Conservation (phyloP, 2,113 vertebrate genomes). For the Octodon degus region DNA sequence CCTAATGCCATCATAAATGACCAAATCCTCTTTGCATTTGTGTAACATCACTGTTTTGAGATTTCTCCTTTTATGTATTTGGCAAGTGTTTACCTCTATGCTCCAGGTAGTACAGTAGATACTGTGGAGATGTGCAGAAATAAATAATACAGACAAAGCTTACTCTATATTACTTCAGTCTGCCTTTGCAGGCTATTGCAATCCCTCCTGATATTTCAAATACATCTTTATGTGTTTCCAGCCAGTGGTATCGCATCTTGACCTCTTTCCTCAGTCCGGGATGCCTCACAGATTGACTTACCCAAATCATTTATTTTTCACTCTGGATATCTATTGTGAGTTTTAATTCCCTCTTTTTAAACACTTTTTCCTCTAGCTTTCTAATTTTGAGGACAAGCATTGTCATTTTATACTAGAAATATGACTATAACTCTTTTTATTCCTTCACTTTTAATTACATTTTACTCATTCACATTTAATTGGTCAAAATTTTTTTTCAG, state of each 20-base stretch:
- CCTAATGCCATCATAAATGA: background rate
- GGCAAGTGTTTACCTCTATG: background rate
- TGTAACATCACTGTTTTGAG: background rate
- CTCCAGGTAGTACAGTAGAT: background rate
- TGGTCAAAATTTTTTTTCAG: background rate
- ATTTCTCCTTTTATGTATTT: constrained; percentile 3
- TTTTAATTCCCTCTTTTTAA: background rate
- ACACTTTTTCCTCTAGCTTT: background rate
- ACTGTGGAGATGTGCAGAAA: background rate
- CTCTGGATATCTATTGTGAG: background rate
- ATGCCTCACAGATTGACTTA: background rate
- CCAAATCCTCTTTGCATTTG: background rate
- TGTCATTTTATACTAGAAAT: background rate
- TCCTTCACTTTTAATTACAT: background rate
- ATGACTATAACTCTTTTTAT: background rate
- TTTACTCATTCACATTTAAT: background rate
- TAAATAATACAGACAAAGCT: background rate
- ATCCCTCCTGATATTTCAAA: background rate
- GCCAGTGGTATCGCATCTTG: background rate
- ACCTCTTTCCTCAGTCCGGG: background rate
- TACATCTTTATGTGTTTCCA: background rate
- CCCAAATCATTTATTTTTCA: background rate
- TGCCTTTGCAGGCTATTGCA: background rate
- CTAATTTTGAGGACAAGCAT: background rate
- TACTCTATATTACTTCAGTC: background rate